Evolutionary conservation across 2,113 vertebrate species (phyloP), one percentile per base, ranked within the genome.

Genomic region (Ginglymostoma cirratum): DNA sequence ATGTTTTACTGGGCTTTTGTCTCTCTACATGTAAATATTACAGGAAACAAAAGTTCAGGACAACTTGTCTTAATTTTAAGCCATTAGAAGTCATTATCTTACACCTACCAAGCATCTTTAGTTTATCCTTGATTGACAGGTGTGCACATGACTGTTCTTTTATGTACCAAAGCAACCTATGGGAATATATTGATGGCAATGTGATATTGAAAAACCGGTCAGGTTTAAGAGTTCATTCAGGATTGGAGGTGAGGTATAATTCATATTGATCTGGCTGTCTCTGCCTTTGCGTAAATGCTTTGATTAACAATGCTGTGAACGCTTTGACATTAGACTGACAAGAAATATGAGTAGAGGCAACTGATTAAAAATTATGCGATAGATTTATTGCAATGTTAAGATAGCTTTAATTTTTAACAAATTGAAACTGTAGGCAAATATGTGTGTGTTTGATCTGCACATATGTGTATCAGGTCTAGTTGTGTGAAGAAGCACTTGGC

Each of bases 81-180:
- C n/a, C 61, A 67, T 93, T 93, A 66, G 61, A 67, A 93, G 61
- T 66, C 65, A 67, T 66, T 93, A 93, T 93, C 34, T 67, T 93
- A 67, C 38, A 67, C 67, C 90, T n/a, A 38, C 19, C 27, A 94
- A 67, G 55, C n/a, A n/a, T 67, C 15, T 30, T 67, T 67, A 94
- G 61, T 5, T 38, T 2, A 21, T 15, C 34, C 67, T 66, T 66
- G 30, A 66, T 10, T 52, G 87, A 90, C 90, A n/a, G 15, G 65
- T 67, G 90, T n/a, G 67, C 17, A 19, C 17, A 70, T 6, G 65
- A 42, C 90, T 66, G 61, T 12, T 7, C 4, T 42, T 94, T 94
- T 66, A 67, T 94, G 38, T 94, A 66, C 30, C 65, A 65, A 94
- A 94, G 67, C 17, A 94, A 65, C 90, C 65, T n/a, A 21, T 67